phyloP scores from a whole-genome alignment of 2,888 invertebrate species.

The Euphydryas editha region DNA sequence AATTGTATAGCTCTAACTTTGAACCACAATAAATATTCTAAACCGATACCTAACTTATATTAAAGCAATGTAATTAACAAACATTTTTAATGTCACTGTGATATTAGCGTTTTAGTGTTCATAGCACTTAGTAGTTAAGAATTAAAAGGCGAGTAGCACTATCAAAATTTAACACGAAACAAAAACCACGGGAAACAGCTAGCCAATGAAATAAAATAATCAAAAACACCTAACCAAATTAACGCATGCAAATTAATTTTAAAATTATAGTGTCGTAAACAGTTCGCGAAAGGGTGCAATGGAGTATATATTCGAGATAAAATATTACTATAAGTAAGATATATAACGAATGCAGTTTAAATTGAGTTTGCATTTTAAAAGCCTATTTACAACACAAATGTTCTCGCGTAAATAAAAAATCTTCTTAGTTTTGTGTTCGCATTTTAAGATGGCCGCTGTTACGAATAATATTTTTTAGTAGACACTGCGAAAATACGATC shows the following conservation, averaged over 20 bases:
- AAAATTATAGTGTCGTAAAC: conserved; percentile 20
- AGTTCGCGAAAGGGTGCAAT: conserved; percentile 8
- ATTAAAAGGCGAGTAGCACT: no score
- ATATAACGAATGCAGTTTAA: conserved; percentile 44
- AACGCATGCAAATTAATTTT: conserved; percentile 22
- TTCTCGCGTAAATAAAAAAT: conserved; percentile 61
- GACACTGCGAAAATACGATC: conserved; percentile 22
- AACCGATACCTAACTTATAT: no score
- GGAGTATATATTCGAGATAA: conserved; percentile 22
- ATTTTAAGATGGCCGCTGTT: conserved; percentile 50
- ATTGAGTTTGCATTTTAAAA: conserved; percentile 72
- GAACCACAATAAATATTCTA: no score
- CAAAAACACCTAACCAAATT: conserved; percentile 18
- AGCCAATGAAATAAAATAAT: no score
- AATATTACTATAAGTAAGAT: conserved; percentile 26
- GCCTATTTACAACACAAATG: conserved; percentile 68
- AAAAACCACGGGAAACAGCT: no score
- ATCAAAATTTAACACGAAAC: no score
- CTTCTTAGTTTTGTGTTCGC: conserved; percentile 60
- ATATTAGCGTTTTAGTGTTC: no score
- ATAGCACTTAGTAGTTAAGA: no score
- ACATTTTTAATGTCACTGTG: no score
- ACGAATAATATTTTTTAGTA: conserved; percentile 34
- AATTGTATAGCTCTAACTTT: no score
- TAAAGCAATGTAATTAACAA: no score